A percentile compares a stretch with the other conserved stretches of the same genome.
Conservation (phyloP, 2,113 vertebrate species). For the Apodemus speciosus region DNA sequence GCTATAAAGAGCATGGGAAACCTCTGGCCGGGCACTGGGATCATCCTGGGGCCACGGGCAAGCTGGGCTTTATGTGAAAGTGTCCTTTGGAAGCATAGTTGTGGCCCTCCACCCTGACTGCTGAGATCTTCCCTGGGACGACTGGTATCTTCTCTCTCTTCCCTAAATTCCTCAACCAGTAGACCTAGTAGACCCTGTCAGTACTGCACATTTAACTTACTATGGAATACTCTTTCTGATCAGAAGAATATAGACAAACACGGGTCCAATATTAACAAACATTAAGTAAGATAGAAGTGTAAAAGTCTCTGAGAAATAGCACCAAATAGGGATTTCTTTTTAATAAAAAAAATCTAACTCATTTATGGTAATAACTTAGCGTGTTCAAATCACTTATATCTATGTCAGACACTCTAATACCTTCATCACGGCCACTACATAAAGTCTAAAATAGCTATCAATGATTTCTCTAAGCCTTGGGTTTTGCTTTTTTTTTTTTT, state of each 20-base stretch:
- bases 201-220: slow-evolving; percentile 42
- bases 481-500: neutral
- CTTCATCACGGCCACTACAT: neutral
- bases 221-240: slow-evolving; percentile 28
- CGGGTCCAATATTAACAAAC: neutral
- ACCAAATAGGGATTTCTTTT: slow-evolving; percentile 17
- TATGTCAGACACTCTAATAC: neutral
- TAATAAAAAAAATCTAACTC: neutral
- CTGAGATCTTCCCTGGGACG: slow-evolving; percentile 72
- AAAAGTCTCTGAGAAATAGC: slow-evolving; percentile 44
- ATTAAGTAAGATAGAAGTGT: slow-evolving; percentile 34
- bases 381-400: neutral
- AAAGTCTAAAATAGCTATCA: neutral
- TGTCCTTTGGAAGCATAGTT: slow-evolving; percentile 63
- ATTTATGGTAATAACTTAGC: neutral
- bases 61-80: slow-evolving; percentile 43
- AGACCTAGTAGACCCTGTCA: slow-evolving; percentile 69
- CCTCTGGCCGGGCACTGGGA: neutral
- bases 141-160: slow-evolving; percentile 80
- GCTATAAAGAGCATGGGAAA: slow-evolving; percentile 44
- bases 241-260: slow-evolving; percentile 18
- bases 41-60: slow-evolving; percentile 41
- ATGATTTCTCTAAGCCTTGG: neutral
- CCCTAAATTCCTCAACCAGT: slow-evolving; percentile 58
- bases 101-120: slow-evolving; percentile 55